These are phyloP conservation scores for Drosophila lowei DNA, from an alignment of 1,140 invertebrate genomes.

Conservation along the genomic window DNA sequence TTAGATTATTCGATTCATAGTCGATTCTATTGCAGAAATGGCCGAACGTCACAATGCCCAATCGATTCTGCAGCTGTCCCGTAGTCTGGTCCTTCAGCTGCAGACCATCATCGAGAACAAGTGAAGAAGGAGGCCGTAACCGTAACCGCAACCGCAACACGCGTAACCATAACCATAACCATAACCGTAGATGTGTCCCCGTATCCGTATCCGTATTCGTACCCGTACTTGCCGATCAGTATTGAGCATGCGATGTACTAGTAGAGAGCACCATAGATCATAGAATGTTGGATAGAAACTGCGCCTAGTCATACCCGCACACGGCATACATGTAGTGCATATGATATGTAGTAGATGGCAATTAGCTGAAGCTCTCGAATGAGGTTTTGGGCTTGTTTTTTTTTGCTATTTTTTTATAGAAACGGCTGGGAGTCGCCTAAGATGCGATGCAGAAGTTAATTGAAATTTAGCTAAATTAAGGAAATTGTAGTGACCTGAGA, in stretches of 20 bases:
- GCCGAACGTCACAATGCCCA: slow-evolving; percentile 95
- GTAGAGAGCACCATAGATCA: slow-evolving; percentile 42
- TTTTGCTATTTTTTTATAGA: slow-evolving; percentile 23
- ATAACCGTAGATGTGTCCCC: slow-evolving; percentile 18
- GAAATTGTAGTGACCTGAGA: slow-evolving; percentile 77
- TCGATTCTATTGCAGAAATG: slow-evolving; percentile 89
- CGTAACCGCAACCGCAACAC: neutral
- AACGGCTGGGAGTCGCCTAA: slow-evolving; percentile 63
- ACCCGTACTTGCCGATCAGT: slow-evolving; percentile 59
- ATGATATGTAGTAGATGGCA: slow-evolving; percentile 29
- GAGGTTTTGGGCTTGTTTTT: slow-evolving; percentile 21
- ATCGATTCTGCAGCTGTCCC: slow-evolving; percentile 90
- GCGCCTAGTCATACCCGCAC: slow-evolving; percentile 2
- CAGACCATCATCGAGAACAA: slow-evolving; percentile 96
- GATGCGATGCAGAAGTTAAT: slow-evolving; percentile 14
- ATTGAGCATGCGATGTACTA: slow-evolving; percentile 53
- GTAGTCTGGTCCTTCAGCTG: slow-evolving; percentile 93
- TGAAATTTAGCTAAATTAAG: slow-evolving; percentile 42
- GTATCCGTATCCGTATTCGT: no score
- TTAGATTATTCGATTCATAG: neutral
- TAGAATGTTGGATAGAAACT: slow-evolving; percentile 27
- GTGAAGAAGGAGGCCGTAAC: slow-evolving; percentile 82
- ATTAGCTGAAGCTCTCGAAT: slow-evolving; percentile 27
- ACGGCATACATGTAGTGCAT: neutral
- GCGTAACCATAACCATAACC: neutral